Base-by-base conservation (phyloP, 2,888 invertebrate species). In the Gonocerus acuteangulatus region DNA sequence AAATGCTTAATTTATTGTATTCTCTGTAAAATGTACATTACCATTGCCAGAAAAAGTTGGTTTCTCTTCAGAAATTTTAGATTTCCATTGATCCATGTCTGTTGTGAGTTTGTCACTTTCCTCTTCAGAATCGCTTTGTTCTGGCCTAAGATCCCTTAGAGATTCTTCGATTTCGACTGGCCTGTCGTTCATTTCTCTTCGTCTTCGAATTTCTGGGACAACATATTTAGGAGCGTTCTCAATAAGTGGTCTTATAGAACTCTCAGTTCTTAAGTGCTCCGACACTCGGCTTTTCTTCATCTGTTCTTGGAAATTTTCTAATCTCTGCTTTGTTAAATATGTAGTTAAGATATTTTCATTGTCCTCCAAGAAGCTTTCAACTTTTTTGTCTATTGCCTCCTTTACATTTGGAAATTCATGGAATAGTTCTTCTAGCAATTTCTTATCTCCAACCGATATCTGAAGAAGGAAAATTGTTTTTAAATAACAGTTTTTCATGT, bases 331-430 rank as follows among this genome's bases (percentile, higher is more conserved):
- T 19, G 54, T 54, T 16, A 60, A 1, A 2, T 51, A 48, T 49
- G 62, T 65, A 2, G 65, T 60, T n/a, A 65, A 48, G 15, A 44
- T 57, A 45, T 65, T 57, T 32, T 22, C 45, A 19, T 62, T 62
- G n/a, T 57, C 42, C 9, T 61, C 49, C 16, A 65, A 21, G 42
- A 62, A 65, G 13, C 36, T 36, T 3, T 19, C 13, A 15, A 60
- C 18, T 21, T 49, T 62, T 11, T 60, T 42, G 9, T 47, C 39
- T 19, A 65, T 57, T n/a, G 15, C 45, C 3, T 19, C 22, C 36
- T 57, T 58, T 11, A 65, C 23, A 18, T 62, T 27, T 13, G 65
- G 62, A 16, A 51, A 18, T 23, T 57, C 44, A 13, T 42, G n/a
- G 23, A 58, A 65, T 3, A 65, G 42, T 21, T 57, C 60, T 48